These are phyloP conservation scores for Tylochromis polylepis DNA, from an alignment of 2,113 vertebrate species.

Conservation along the genomic window DNA sequence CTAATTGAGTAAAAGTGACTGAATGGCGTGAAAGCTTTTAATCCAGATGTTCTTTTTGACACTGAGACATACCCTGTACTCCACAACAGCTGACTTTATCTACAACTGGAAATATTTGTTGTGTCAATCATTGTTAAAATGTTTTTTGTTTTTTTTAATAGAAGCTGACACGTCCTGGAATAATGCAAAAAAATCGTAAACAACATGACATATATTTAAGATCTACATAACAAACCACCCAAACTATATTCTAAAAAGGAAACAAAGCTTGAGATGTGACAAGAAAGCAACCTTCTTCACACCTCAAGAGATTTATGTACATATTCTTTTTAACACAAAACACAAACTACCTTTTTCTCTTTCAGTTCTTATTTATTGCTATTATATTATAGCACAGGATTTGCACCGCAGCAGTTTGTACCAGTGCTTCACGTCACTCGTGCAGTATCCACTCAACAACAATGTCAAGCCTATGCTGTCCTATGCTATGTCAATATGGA, in stretches of 20 bases:
- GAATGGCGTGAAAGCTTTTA: background rate
- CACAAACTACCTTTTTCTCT: background rate
- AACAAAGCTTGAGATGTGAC: background rate
- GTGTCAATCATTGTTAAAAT: background rate
- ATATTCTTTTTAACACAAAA: background rate
- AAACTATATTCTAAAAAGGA: background rate
- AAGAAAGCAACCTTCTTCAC: background rate
- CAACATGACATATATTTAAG: background rate
- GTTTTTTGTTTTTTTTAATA: background rate
- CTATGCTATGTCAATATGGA: background rate
- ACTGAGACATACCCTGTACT: background rate
- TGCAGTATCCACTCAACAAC: background rate
- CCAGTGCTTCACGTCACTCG: background rate
- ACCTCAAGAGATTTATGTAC: background rate
- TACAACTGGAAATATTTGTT: background rate
- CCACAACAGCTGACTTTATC: background rate
- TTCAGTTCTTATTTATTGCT: background rate
- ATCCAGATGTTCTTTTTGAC: background rate
- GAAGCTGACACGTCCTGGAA: background rate
- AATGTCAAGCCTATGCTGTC: background rate
- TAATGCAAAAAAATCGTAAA: background rate
- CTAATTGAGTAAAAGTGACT: background rate
- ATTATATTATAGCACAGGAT: background rate
- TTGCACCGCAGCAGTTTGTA: background rate
- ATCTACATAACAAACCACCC: background rate